A percentile compares a stretch with the other conserved stretches of the same genome.
Evolutionary conservation across 2,113 vertebrate species (phyloP).

Genomic region (Cyanoderma ruficeps): DNA sequence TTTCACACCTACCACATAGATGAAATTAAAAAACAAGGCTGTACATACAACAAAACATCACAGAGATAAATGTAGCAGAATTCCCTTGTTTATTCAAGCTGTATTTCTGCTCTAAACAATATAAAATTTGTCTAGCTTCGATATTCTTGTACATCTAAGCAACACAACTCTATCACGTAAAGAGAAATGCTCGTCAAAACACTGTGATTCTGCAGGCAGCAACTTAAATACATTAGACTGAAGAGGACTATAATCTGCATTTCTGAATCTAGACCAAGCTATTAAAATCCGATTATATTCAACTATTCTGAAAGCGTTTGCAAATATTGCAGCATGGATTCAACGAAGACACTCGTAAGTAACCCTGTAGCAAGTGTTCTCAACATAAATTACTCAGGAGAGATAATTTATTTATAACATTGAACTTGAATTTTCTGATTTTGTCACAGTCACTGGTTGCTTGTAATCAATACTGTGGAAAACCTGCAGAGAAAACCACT

Average conservation of each 20-base stretch:
- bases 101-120: not conserved
- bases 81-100: not conserved
- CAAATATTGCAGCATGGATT: not conserved
- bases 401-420: not conserved
- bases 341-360: rapidly evolving
- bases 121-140: not conserved
- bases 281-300: not conserved
- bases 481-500: not conserved
- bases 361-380: not conserved
- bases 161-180: not conserved
- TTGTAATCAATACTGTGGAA: slow-evolving; percentile 1
- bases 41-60: not conserved
- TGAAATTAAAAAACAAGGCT: not conserved
- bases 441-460: not conserved
- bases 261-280: not conserved
- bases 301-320: not conserved
- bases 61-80: not conserved
- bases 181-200: not conserved
- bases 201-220: not conserved
- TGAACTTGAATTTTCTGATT: not conserved
- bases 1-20: not conserved
- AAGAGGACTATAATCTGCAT: not conserved
- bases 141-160: not conserved
- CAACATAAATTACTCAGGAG: not conserved
- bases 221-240: not conserved